Conservation (phyloP, 2,113 vertebrate species). For the Proteles cristata region DNA sequence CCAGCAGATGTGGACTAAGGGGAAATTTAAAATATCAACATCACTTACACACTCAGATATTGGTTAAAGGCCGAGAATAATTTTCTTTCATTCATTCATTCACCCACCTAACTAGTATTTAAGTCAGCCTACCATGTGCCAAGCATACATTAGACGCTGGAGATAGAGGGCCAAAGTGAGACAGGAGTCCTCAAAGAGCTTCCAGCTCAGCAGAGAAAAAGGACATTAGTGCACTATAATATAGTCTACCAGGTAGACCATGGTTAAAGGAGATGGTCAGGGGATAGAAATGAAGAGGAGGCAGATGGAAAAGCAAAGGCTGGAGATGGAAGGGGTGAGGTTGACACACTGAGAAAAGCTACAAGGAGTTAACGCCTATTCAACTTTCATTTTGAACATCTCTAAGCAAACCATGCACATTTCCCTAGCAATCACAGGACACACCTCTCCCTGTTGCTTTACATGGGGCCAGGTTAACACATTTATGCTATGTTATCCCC, state of each 20-base stretch:
- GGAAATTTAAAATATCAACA: background rate
- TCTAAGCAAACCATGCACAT: background rate
- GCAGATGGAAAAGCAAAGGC: background rate
- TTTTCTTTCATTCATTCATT: background rate
- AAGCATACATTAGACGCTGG: background rate
- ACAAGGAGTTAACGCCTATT: background rate
- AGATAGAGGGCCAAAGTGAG: background rate
- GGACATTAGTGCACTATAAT: background rate
- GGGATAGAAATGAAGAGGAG: background rate
- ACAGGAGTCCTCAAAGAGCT: background rate
- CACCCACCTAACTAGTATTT: background rate
- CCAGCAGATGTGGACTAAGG: background rate
- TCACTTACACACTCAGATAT: background rate
- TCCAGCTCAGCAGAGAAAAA: background rate
- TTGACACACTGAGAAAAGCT: background rate
- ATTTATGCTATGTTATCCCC: background rate
- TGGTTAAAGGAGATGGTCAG: background rate
- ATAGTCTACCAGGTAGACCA: background rate
- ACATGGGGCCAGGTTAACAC: background rate
- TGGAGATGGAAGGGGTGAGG: background rate
- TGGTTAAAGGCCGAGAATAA: conserved; percentile 9
- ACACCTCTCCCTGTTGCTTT: background rate
- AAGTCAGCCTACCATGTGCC: background rate
- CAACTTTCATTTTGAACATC: background rate
- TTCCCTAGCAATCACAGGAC: background rate